Base-by-base conservation (phyloP, 2,888 invertebrate genomes). In the Aphrophora alni region DNA sequence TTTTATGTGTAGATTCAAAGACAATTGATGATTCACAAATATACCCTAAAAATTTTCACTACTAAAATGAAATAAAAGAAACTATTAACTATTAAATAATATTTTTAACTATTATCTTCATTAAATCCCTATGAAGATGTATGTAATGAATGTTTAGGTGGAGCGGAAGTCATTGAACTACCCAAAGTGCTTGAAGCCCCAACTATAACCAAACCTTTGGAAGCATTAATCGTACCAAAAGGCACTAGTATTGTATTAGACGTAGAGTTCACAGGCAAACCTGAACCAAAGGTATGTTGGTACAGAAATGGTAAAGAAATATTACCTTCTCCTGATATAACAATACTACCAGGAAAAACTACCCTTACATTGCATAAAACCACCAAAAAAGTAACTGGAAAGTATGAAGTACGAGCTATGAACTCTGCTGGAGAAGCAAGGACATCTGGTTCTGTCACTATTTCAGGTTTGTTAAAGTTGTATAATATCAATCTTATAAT, bases 401-500 rank as follows among this genome's bases (percentile, higher is more conserved):
- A 96, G 88, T 98, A 97, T 88, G 97, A 97, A 90, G 93, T 97
- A 17, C 90, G 93, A 28, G 93, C 95, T n/a, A 91, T 93, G 85
- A 95, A 95, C 88, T 91, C 92, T 81, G 93, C 92, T 72, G 94
- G 96, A 14, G 93, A 95, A 86, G 94, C 94, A 0, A 93, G 94
- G 86, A 93, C 95, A 44, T 94, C 95, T 2, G 94, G 96, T 81
- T 94, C 96, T 0, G 92, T 98, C n/a, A 93, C 94, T 82, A 91
- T 98, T 21, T 91, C 91, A 51, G 92, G 85, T 85, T 78, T 80
- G 76, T 80, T 14, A 70, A 21, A 28, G 33, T 21, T 17, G 33
- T 10, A 33, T n/a, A n/a, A n/a, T n/a, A n/a, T n/a, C n/a, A n/a
- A n/a, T n/a, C n/a, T n/a, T n/a, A n/a, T n/a, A n/a, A n/a, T n/a